A percentile compares a stretch with the other conserved stretches of the same genome.
Conservation (phyloP, 2,113 vertebrate species). For the Amphiprion percula region DNA sequence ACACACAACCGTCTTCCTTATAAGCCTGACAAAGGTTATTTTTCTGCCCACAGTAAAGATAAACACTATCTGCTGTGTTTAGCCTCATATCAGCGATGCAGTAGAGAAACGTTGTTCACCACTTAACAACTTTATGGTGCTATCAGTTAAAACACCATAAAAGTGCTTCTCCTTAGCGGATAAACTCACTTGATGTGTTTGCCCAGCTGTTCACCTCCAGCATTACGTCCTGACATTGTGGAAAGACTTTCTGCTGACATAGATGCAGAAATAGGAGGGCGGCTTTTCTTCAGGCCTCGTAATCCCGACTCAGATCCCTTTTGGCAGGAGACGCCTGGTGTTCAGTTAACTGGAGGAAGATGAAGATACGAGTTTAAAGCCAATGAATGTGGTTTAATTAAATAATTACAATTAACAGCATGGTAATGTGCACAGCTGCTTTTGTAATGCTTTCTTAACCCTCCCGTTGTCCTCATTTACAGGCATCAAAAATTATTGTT, state of each 20-base stretch:
- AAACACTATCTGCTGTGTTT: slow-evolving; percentile 29
- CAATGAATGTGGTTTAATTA: not conserved
- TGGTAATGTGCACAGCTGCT: not conserved
- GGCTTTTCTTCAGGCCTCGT: slow-evolving; percentile 32
- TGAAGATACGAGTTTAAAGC: slow-evolving; percentile 1
- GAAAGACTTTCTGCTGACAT: slow-evolving; percentile 38
- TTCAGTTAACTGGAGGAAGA: not conserved
- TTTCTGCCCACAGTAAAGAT: slow-evolving; percentile 23
- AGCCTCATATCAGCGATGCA: not conserved
- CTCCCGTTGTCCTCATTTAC: no score
- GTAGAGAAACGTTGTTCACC: slow-evolving; percentile 27
- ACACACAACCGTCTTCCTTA: not conserved
- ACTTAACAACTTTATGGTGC: slow-evolving; percentile 26
- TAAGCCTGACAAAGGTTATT: slow-evolving; percentile 12
- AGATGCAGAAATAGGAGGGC: slow-evolving; percentile 28
- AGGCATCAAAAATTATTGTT: no score
- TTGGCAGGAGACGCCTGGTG: not conserved
- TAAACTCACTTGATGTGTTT: slow-evolving; percentile 42
- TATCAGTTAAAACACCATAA: slow-evolving; percentile 36
- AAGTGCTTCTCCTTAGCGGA: slow-evolving; percentile 46
- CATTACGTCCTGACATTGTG: slow-evolving; percentile 3
- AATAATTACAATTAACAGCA: not conserved
- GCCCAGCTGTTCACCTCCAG: slow-evolving; percentile 33
- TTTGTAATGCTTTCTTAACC: not conserved
- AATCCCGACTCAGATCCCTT: slow-evolving; percentile 33